These are phyloP conservation scores for Caenorhabditis becei DNA, from an alignment of 2,888 invertebrate genomes.

Conservation along the genomic window DNA sequence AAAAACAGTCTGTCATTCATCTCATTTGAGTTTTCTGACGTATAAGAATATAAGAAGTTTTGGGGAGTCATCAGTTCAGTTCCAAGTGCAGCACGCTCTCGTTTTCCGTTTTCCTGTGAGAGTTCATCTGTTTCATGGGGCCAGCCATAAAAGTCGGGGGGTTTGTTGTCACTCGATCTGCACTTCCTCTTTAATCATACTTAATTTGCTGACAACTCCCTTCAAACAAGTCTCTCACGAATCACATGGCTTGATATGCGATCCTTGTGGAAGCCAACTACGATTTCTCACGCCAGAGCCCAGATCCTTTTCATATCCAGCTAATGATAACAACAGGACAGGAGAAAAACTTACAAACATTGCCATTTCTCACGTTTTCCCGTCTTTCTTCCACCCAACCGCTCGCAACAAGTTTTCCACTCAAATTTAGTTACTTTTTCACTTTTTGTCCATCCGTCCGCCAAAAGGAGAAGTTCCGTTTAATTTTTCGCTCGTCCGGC, in stretches of 20 bases:
- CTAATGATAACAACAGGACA: neutral
- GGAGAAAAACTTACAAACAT: constrained; percentile 10
- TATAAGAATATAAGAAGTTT: neutral
- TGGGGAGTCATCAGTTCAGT: neutral
- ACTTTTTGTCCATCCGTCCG: constrained; percentile 19
- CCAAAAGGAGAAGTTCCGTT: constrained; percentile 13
- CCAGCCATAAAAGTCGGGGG: neutral
- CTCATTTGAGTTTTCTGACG: constrained; percentile 3
- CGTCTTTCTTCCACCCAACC: constrained; percentile 1
- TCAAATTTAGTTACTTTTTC: constrained; percentile 38
- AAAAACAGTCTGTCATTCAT: too few species aligned
- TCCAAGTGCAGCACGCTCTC: constrained; percentile 16
- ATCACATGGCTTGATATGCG: constrained; percentile 31
- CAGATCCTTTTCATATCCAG: neutral
- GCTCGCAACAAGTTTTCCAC: constrained; percentile 22
- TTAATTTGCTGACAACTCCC: constrained; percentile 49
- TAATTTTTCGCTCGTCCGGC: constrained; percentile 17
- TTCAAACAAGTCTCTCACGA: neutral
- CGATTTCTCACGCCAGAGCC: neutral
- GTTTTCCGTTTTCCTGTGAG: neutral
- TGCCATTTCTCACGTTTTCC: constrained; percentile 35
- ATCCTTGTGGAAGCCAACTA: constrained; percentile 26
- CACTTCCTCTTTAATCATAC: constrained; percentile 61
- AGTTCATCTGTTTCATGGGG: constrained; percentile 2
- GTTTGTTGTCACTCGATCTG: constrained; percentile 60